Conservation (phyloP, 2,797 vertebrate genomes). For the Anas acuta region DNA sequence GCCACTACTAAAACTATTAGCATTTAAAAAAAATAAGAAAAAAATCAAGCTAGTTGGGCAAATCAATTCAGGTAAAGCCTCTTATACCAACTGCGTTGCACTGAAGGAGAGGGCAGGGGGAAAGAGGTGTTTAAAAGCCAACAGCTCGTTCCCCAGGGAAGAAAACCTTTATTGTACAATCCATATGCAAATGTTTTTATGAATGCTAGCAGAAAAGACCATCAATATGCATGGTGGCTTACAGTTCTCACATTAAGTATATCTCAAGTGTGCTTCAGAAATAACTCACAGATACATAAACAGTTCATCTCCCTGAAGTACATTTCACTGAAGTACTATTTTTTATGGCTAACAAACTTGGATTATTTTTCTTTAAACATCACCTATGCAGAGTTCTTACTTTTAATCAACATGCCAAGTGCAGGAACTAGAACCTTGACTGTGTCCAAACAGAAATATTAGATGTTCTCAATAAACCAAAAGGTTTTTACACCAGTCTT, state of each 20-base stretch:
- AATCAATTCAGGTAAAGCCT: neutral
- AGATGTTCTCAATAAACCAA: neutral
- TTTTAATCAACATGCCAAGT: neutral
- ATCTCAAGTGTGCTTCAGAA: neutral
- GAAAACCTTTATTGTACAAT: neutral
- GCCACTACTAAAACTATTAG: neutral
- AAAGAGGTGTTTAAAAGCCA: neutral
- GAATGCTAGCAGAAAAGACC: neutral
- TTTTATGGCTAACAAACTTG: accelerated
- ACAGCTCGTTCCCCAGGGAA: neutral
- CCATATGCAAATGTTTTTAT: accelerated
- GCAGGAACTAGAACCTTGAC: neutral
- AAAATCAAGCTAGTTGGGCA: neutral
- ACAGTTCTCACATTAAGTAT: neutral
- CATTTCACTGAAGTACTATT: neutral
- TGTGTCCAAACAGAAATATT: accelerated
- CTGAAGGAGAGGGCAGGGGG: accelerated
- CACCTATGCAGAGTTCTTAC: neutral
- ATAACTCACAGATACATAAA: neutral
- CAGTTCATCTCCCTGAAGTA: neutral
- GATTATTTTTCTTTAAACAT: neutral
- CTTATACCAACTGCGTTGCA: neutral
- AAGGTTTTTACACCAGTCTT: neutral
- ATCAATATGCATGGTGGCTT: neutral
- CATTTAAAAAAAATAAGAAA: neutral